Base-by-base conservation (phyloP, 2,797 vertebrate species). In the Anas bernieri region DNA sequence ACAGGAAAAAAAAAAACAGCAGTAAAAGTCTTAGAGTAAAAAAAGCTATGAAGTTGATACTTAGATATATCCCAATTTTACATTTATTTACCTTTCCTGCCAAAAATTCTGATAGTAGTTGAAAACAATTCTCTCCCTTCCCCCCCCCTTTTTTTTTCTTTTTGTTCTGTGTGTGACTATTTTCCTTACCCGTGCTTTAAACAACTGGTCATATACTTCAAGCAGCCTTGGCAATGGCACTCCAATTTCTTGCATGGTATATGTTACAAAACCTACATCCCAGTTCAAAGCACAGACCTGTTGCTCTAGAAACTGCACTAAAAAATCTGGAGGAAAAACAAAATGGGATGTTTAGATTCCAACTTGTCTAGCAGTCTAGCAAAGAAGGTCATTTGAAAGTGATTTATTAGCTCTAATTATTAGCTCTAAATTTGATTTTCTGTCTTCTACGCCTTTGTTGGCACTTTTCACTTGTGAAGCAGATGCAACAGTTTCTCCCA, bases 161-260 rank as follows among this genome's bases (percentile, higher is more conserved):
- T 48, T 50, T 25, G 23, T 50, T 50, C 23, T 50, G 48, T 25
- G 17, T 63, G 9, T 72, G 12, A n/a, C 22, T 43, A 16, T 84
- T 95, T 92, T 93, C 58, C 93, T 90, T 98, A 99, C 99, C 98
- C 99, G 98, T 52, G 98, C 98, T 98, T 99, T 99, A 96, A 99
- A 99, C 83, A 99, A 98, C 16, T 99, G 99, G 94, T 99, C 99
- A 21, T 99, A 99, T 17, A 99, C 99, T 97, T 99, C 99, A 41
- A 99, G 98, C 25, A 99, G 98, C 59, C 98, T 98, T 9, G 98
- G 99, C 66, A 99, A 88, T 54, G 98, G 98, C 5, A 99, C 98
- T 70, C 99, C 99, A 2, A 99, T 99, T 98, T 99, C 99, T 96
- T 98, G 98, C 99, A 99, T 99, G 56, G 99, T 99, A 64, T 97